Base-by-base conservation (phyloP, 2,888 invertebrate genomes). In the Acleris laterana region DNA sequence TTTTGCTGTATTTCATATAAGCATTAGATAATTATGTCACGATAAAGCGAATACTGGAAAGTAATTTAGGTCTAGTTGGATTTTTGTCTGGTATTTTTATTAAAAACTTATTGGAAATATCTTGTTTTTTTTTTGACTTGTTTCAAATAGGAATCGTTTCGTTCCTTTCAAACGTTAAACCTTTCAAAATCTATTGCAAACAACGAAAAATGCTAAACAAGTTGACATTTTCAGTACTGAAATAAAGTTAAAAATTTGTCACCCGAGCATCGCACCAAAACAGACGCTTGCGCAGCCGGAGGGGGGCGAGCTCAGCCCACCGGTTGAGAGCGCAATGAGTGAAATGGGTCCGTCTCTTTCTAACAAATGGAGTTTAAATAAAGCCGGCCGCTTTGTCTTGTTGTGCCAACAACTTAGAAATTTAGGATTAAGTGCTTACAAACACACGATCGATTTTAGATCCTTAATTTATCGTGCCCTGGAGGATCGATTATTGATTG, bases 281-380 rank as follows among this genome's bases (percentile, higher is more conserved):
- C 85, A 80, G 82, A 82, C 91, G 89, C 87, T 73, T 71, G 85
- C 88, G 90, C 84, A 79, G 73, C 65, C 84, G 84, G 88, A 79
- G 88, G 89, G 84, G 89, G 83, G 74, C 74, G 79, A 81, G 90
- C 76, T 89, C 92, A 76, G 88, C 91, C 92, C 91, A 89, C 85
- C 84, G 76, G 76, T 74, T 78, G 72, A 69, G 71, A 69, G 70
- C 68, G 77, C 57, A 78, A 70, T 72, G 73, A 80, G 80, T 81
- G 79, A 90, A 82, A 78, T 87, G 88, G 82, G 77, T 53, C 62
- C 74, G 80, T 92, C 92, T 84, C 85, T 74, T 71, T 93, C 87
- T 82, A 71, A 73, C 83, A 1, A 11, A 16, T 48, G 17, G 13
- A 53, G 22, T 38, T 59, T 44, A 46, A 7, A 28, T 22, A 63